phyloP scores from a whole-genome alignment of 2,797 vertebrate genomes.

The Eulemur mongoz region DNA sequence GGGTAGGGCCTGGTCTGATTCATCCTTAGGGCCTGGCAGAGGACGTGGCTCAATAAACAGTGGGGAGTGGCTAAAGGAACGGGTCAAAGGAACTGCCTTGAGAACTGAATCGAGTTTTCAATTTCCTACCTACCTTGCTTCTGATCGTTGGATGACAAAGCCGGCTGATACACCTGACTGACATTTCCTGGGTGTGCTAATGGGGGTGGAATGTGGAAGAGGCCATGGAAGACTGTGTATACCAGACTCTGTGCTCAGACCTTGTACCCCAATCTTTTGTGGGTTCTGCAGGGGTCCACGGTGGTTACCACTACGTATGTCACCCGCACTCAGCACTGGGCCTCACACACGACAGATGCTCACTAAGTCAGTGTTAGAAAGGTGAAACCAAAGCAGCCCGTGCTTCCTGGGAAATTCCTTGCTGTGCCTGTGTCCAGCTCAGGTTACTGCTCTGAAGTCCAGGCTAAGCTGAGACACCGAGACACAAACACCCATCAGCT shows the following conservation, averaged over 20 bases:
- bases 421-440: not conserved
- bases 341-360: not conserved
- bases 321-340: accelerated
- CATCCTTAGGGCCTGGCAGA: not conserved
- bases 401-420: not conserved
- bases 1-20: conserved; percentile 16
- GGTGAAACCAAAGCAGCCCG: not conserved
- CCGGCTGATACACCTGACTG: not conserved
- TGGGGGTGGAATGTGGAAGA: not conserved
- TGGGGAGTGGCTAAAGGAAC: not conserved
- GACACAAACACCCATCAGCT: not conserved
- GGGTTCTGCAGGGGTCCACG: not conserved
- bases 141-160: not conserved
- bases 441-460: accelerated
- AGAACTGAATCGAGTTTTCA: not conserved
- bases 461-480: not conserved
- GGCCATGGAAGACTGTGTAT: not conserved
- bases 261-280: accelerated
- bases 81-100: not conserved
- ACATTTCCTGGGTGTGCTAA: conserved; percentile 56
- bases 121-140: not conserved
- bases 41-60: not conserved
- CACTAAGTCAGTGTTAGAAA: not conserved
- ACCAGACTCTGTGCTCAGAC: not conserved
- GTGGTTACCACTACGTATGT: accelerated